Conservation (phyloP, 2,888 invertebrate genomes). For the Pandemis corylana region DNA sequence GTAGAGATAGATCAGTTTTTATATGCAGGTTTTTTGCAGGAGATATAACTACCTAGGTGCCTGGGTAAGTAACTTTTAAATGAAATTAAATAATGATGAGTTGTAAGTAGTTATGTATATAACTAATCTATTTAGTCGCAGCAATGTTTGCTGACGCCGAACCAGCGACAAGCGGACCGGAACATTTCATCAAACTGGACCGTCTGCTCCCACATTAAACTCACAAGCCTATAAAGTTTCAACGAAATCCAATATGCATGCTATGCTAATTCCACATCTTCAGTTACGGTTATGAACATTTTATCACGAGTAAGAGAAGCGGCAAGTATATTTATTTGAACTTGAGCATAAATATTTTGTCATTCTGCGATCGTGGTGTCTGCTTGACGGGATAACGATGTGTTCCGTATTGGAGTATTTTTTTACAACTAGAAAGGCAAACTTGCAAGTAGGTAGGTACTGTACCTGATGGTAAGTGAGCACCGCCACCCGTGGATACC, state of each 20-base stretch:
- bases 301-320: neutral
- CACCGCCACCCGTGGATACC: too few relatives aligned
- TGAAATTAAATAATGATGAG: neutral
- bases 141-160: neutral
- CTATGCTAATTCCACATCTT: conserved; percentile 55
- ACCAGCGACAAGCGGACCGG: conserved; percentile 24
- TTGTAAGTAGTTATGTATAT: too few relatives aligned
- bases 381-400: neutral
- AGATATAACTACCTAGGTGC: too few relatives aligned
- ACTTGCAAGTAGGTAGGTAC: too few relatives aligned
- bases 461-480: too few relatives aligned
- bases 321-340: neutral
- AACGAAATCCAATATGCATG: conserved; percentile 64
- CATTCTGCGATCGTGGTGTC: too few relatives aligned
- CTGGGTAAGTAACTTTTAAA: too few relatives aligned
- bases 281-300: conserved; percentile 44
- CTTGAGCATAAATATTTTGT: too few relatives aligned
- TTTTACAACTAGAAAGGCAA: too few relatives aligned
- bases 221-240: conserved; percentile 70
- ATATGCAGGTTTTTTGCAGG: too few relatives aligned
- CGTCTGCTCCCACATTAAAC: conserved; percentile 62
- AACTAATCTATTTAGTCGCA: neutral
- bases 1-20: too few relatives aligned
- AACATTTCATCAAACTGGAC: conserved; percentile 33
- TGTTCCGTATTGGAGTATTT: too few relatives aligned